Conservation (phyloP, 92 coral and sea anemone genomes). For the Micromussa lordhowensis region DNA sequence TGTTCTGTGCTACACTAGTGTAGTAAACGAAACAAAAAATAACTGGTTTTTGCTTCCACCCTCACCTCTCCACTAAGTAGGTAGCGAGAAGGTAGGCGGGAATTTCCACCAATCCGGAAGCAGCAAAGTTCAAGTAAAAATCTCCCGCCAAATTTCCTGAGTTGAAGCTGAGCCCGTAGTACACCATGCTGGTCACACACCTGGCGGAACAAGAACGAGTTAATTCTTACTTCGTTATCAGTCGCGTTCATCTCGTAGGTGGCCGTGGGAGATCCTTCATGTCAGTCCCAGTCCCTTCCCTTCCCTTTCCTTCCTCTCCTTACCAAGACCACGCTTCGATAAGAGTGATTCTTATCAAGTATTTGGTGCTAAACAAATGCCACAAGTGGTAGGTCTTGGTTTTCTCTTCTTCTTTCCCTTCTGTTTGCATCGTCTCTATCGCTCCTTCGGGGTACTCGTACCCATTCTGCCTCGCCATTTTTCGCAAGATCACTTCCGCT, state of each 20-base stretch:
- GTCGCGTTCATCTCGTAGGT: too few relatives aligned
- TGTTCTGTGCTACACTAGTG: background rate
- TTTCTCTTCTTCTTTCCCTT: conserved; percentile 43
- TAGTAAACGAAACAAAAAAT: background rate
- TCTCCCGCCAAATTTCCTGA: conserved; percentile 95
- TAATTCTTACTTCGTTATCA: background rate
- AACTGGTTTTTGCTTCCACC: too few relatives aligned
- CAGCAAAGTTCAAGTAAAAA: conserved; percentile 89
- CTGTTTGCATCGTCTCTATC: conserved; percentile 52
- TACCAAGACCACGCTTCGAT: conserved; percentile 97
- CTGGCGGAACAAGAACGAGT: conserved; percentile 28
- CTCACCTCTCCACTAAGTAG: conserved; percentile 86
- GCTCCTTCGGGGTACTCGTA: conserved; percentile 69
- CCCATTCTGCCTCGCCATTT: conserved; percentile 77
- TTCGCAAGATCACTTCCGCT: conserved; percentile 76
- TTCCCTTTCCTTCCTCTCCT: too few relatives aligned
- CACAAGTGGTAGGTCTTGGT: conserved; percentile 87
- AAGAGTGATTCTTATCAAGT: conserved; percentile 83
- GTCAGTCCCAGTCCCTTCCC: too few relatives aligned
- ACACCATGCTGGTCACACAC: conserved; percentile 92
- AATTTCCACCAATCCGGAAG: conserved; percentile 94
- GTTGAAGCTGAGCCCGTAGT: conserved; percentile 95
- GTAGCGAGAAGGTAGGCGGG: conserved; percentile 94
- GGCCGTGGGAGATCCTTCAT: too few relatives aligned
- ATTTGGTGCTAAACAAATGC: conserved; percentile 90